These are phyloP conservation scores for Pipa parva DNA, from an alignment of 2,113 vertebrate species.

Conservation along the genomic window DNA sequence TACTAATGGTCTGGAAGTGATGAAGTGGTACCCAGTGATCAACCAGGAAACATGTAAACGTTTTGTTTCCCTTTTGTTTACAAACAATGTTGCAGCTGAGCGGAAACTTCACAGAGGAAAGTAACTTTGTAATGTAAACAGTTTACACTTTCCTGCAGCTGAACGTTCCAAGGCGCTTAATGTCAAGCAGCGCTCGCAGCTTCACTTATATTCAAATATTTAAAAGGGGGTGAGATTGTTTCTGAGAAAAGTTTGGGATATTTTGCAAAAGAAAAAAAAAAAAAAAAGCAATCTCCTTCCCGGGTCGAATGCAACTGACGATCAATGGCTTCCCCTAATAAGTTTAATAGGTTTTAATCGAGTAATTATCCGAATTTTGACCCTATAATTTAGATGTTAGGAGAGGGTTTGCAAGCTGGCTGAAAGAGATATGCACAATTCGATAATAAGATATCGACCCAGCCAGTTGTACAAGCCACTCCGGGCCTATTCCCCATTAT, in stretches of 20 bases:
- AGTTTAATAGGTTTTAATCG: slow-evolving; percentile 91
- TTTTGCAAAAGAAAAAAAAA: slow-evolving; percentile 48
- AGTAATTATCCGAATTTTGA: slow-evolving; percentile 92
- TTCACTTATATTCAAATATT: too few species aligned
- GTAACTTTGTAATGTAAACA: too few species aligned
- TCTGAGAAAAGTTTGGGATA: slow-evolving; percentile 49
- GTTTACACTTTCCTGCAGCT: too few species aligned
- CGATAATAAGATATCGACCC: slow-evolving; percentile 92
- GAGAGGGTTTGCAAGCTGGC: slow-evolving; percentile 81
- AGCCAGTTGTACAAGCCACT: slow-evolving; percentile 67
- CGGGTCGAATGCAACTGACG: slow-evolving; percentile 71
- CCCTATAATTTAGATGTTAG: slow-evolving; percentile 90
- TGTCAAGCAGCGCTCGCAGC: too few species aligned
- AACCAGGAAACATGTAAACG: too few species aligned
- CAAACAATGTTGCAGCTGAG: too few species aligned
- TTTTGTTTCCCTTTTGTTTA: too few species aligned
- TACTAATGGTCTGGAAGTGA: too few species aligned
- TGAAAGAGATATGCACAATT: slow-evolving; percentile 86
- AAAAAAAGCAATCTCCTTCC: slow-evolving; percentile 68
- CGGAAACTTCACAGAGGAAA: too few species aligned
- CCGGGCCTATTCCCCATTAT: slow-evolving; percentile 74
- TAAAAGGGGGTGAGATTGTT: too few species aligned
- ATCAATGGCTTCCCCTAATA: slow-evolving; percentile 83
- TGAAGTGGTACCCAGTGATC: too few species aligned
- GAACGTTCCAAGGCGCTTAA: too few species aligned